phyloP scores from a whole-genome alignment of 2,797 vertebrate species.

The Schizopygopsis malacanthus region DNA sequence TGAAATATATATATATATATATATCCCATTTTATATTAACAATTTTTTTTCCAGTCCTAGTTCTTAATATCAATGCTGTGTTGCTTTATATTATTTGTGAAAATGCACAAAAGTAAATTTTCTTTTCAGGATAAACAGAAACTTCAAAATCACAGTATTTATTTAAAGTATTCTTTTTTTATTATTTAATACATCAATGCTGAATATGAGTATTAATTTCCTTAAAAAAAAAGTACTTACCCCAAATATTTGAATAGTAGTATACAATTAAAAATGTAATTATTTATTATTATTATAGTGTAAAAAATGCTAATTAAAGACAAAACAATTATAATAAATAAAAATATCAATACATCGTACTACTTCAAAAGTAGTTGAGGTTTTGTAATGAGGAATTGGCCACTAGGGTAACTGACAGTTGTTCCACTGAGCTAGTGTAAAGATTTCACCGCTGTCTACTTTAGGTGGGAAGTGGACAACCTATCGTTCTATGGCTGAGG shows the following conservation, averaged over 20 bases:
- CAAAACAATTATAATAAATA: not conserved
- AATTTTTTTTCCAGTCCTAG: not conserved
- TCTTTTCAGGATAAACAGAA: not conserved
- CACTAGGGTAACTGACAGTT: not conserved
- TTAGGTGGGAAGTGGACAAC: slow-evolving; percentile 98
- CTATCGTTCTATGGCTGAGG: slow-evolving; percentile 92
- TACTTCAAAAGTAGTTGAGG: not conserved
- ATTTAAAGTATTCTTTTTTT: not conserved
- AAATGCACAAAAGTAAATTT: not conserved
- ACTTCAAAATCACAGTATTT: not conserved
- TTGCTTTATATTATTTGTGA: not conserved
- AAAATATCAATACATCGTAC: not conserved
- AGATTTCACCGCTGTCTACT: not conserved
- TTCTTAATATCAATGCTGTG: not conserved
- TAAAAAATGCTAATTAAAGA: not conserved
- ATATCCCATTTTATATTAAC: not conserved
- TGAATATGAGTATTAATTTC: not conserved
- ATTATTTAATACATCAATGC: not conserved
- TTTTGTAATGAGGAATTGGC: slow-evolving; percentile 11
- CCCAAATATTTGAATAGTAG: not conserved
- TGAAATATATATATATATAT: no score
- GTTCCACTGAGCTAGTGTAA: not conserved
- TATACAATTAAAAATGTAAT: not conserved
- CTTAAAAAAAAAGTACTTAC: not conserved
- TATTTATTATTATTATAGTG: not conserved